Evolutionary conservation across 2,113 vertebrate species (phyloP), one percentile per base, ranked within the genome.

Genomic region (Grallaria varia): DNA sequence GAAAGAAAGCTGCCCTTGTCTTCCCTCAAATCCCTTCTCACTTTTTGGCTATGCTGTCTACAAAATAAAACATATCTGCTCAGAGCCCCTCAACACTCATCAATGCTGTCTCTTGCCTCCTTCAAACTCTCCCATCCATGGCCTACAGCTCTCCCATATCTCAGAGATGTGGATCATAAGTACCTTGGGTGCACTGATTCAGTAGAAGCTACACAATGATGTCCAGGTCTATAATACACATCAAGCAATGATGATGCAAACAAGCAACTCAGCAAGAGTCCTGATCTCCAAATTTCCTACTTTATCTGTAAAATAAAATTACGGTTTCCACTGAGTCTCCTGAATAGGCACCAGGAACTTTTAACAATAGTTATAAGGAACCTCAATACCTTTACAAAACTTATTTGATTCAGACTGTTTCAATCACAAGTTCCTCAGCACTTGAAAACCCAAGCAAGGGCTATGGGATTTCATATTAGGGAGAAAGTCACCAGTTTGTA

Each of bases 151-250:
- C 39, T 50, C 74, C 8, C 6, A 2, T 8, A 5, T 6, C 52
- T 62, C 40, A n/a, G 5, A 33, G 9, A 55, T 12, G 20, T 4
- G 17, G 31, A 64, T 30, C 42, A 0, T 1, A 39, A 52, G n/a
- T 14, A 58, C n/a, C 25, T n/a, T 19, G 33, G 23, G 21, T 31
- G 30, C 35, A 75, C 35, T 44, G 28, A n/a, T 27, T 78, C 44
- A 37, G 33, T 1, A 37, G 62, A 62, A 73, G 39, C 40, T 88
- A 33, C 37, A 80, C 53, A 47, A 10, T 2, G 6, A 49, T 17
- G 13, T 31, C 45, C 45, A 79, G 19, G 12, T 44, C 53, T 66
- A 4, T 35, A 44, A 68, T 2, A 64, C 10, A 50, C 13, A 27
- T 9, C 62, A 50, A 82, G 9, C 15, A 82, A 8, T 1, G 27